phyloP scores from a whole-genome alignment of 92 coral and sea anemone genomes.

The Parazoanthus swiftii region DNA sequence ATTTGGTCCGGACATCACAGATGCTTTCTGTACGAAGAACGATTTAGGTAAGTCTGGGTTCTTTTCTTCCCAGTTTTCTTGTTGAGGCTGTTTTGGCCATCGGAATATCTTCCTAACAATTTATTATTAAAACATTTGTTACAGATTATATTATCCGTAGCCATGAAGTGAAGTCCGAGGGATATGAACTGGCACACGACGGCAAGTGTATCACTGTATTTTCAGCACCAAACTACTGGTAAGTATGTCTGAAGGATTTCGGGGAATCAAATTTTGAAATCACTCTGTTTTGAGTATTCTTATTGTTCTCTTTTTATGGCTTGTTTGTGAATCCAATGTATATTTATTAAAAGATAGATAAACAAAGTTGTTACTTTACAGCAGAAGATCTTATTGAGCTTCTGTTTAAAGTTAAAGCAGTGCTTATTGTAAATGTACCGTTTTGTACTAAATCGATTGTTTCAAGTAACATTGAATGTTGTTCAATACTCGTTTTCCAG shows the following conservation, averaged over 20 bases:
- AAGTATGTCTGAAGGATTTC: conserved; percentile 3
- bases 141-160: conserved; percentile 93
- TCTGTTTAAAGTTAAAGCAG: no score
- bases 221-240: conserved; percentile 99
- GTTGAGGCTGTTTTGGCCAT: not conserved
- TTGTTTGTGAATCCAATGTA: no score
- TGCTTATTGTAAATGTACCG: no score
- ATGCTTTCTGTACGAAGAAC: conserved; percentile 78
- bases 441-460: no score
- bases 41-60: conserved; percentile 69
- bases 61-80: not conserved
- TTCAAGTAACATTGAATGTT: no score
- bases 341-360: no score
- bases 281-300: no score
- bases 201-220: conserved; percentile 95
- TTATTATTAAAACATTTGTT: not conserved
- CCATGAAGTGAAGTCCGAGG: conserved; percentile 96
- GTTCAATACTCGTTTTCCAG: conserved; percentile 39
- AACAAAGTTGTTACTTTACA: no score
- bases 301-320: no score
- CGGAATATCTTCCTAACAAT: no score
- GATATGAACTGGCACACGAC: conserved; percentile 89
- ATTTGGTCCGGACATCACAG: conserved; percentile 96
- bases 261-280: no score
- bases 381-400: no score